These are phyloP conservation scores for Phycodurus eques DNA, from an alignment of 2,113 vertebrate species.

Conservation along the genomic window DNA sequence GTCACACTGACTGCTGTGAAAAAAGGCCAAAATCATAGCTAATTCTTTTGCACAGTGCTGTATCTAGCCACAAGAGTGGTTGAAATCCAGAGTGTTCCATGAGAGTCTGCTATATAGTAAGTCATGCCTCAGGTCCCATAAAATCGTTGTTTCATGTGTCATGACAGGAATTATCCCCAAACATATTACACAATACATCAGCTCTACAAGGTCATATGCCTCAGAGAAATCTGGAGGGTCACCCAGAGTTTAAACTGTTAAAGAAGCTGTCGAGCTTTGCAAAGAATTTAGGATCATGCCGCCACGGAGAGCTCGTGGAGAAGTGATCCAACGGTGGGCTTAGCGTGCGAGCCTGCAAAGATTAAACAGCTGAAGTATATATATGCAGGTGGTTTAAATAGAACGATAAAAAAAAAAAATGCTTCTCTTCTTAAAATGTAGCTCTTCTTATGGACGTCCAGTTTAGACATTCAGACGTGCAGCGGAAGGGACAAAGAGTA, in stretches of 20 bases:
- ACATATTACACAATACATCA: neutral
- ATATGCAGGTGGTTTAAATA: neutral
- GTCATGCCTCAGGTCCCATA: neutral
- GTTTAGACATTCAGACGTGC: constrained; percentile 23
- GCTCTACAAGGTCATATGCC: neutral
- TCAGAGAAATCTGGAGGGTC: neutral
- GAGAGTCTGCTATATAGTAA: neutral
- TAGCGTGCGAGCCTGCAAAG: constrained; percentile 35
- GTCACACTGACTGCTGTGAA: too few relatives aligned
- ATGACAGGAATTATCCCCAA: neutral
- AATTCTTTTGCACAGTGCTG: too few relatives aligned
- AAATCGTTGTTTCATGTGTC: neutral
- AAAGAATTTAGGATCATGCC: constrained; percentile 7
- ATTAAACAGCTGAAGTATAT: constrained; percentile 33
- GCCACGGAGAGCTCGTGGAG: neutral
- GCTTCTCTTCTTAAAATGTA: neutral
- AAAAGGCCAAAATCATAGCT: too few relatives aligned
- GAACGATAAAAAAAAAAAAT: too few relatives aligned
- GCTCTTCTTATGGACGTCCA: neutral
- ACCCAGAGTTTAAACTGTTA: constrained; percentile 10
- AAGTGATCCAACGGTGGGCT: constrained; percentile 47
- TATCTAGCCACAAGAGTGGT: too few relatives aligned
- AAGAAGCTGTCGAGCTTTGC: constrained; percentile 9
- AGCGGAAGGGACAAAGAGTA: constrained; percentile 33
- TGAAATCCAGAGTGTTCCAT: too few relatives aligned